A percentile compares a stretch with the other conserved stretches of the same genome.
Conservation (phyloP, 2,888 invertebrate species). For the Calliphora vomitoria region DNA sequence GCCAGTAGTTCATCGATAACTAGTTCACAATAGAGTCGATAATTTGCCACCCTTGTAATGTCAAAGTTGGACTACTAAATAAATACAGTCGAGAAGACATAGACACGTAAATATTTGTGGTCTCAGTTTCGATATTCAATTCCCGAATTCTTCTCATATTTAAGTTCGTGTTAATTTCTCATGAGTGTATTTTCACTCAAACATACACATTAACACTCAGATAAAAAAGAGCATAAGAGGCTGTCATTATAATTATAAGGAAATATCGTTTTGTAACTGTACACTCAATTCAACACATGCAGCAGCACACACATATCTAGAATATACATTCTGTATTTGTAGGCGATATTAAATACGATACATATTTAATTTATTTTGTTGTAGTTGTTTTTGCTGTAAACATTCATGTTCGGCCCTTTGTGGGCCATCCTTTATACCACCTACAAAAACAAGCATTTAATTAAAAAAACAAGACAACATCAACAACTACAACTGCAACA, state of each 20-base stretch:
- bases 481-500: not conserved
- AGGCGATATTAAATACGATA: slow-evolving; percentile 37
- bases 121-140: too few species aligned
- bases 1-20: too few species aligned
- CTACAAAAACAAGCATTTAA: slow-evolving; percentile 60
- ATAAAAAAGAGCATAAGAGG: slow-evolving; percentile 22
- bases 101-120: too few species aligned
- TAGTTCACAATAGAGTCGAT: too few species aligned
- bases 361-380: slow-evolving; percentile 48
- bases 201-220: not conserved
- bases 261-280: slow-evolving; percentile 23
- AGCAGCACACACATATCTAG: not conserved
- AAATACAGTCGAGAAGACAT: too few species aligned
- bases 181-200: not conserved
- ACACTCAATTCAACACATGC: not conserved
- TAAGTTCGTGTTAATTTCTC: not conserved
- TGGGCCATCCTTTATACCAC: slow-evolving; percentile 35
- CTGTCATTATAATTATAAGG: slow-evolving; percentile 61
- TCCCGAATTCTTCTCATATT: too few species aligned
- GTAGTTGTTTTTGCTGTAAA: slow-evolving; percentile 9
- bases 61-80: too few species aligned
- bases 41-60: too few species aligned
- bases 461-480: slow-evolving; percentile 39
- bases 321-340: slow-evolving; percentile 8
- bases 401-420: slow-evolving; percentile 20